Evolutionary conservation across 2,113 vertebrate species (phyloP).

Genomic region (Trochalopteron elliotii): DNA sequence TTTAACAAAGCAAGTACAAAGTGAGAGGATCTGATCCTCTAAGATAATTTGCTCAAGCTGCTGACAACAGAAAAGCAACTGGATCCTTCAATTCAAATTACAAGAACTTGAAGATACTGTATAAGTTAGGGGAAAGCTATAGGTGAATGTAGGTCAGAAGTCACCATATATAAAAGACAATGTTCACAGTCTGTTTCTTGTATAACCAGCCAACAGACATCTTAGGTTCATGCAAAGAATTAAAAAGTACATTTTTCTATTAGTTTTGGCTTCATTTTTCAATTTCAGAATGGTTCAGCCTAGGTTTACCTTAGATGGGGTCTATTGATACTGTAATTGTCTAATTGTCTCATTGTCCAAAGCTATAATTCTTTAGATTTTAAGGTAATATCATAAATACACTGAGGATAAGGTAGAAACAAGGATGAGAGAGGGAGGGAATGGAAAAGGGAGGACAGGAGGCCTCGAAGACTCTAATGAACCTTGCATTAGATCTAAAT

Average conservation of each 20-base stretch:
- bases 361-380: background rate
- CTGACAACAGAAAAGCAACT: background rate
- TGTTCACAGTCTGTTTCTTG: background rate
- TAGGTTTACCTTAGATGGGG: background rate
- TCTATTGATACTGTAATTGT: background rate
- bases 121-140: background rate
- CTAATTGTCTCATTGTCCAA: background rate
- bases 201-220: background rate
- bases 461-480: background rate
- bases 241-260: background rate
- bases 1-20: background rate
- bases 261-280: background rate
- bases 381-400: background rate
- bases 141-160: background rate
- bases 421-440: background rate
- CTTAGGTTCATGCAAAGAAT: background rate
- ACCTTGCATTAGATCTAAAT: background rate
- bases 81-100: background rate
- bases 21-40: background rate
- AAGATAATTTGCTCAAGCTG: background rate
- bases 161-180: background rate
- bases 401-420: background rate
- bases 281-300: background rate
- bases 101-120: background rate
- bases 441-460: background rate